Conservation (phyloP, 2,888 invertebrate genomes). For the Melipona beecheii region DNA sequence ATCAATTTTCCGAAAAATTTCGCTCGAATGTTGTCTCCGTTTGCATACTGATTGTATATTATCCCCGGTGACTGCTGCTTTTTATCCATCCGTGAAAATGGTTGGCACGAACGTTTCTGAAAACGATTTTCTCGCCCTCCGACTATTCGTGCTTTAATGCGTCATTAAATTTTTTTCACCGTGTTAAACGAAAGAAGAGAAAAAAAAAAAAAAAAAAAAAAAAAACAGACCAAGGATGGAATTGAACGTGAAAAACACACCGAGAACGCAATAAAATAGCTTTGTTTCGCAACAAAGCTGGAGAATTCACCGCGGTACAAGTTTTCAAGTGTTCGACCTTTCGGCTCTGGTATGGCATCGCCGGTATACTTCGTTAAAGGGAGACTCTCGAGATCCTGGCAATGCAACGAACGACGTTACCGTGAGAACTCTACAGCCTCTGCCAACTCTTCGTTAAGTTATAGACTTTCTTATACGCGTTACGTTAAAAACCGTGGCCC, state of each 20-base stretch:
- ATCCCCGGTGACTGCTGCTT: not conserved
- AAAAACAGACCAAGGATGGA: not conserved
- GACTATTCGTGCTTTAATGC: not conserved
- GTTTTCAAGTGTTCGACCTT: slow-evolving; percentile 69
- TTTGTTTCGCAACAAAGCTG: slow-evolving; percentile 51
- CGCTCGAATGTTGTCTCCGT: not conserved
- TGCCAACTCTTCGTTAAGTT: slow-evolving; percentile 72
- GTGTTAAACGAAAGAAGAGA: not conserved
- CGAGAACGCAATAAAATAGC: slow-evolving; percentile 22
- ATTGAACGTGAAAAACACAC: slow-evolving; percentile 1
- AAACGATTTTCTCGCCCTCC: not conserved
- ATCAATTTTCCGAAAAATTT: slow-evolving; percentile 6
- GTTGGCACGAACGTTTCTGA: not conserved
- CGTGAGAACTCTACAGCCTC: slow-evolving; percentile 56
- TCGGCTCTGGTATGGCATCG: slow-evolving; percentile 38
- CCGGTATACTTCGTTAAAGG: slow-evolving; percentile 65
- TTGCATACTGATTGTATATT: slow-evolving; percentile 2
- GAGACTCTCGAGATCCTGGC: slow-evolving; percentile 76
- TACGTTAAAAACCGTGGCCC: slow-evolving; percentile 27
- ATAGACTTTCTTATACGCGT: slow-evolving; percentile 53
- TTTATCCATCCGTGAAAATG: not conserved
- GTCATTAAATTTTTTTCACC: not conserved
- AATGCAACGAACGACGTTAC: slow-evolving; percentile 79
- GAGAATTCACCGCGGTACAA: slow-evolving; percentile 61
- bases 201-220: not conserved